Percentiles rank a stretch among this genome's conserved stretches.
Evolutionary conservation across 2,888 invertebrate species (phyloP).

Genomic region (Thumatha senex): DNA sequence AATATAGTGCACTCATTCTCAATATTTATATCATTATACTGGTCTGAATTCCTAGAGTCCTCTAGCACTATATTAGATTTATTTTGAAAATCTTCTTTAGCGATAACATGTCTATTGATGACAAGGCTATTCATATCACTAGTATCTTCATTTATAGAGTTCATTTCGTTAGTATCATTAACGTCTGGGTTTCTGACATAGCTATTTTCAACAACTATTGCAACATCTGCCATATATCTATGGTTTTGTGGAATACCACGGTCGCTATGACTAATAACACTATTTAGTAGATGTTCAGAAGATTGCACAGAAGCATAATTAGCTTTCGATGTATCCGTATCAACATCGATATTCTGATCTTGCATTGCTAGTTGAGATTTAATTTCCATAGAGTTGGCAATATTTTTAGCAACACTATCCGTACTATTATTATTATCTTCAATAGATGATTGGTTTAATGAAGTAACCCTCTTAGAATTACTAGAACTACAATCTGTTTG

Average conservation of each 20-base stretch:
- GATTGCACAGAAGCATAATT: constrained; percentile 43
- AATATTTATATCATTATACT: too few relatives aligned
- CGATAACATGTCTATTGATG: not conserved
- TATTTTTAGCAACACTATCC: not conserved
- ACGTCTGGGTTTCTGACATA: not conserved
- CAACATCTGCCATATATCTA: constrained; percentile 16
- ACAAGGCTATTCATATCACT: not conserved
- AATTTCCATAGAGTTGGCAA: not conserved
- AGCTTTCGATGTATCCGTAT: constrained; percentile 18
- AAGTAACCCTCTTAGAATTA: constrained; percentile 21
- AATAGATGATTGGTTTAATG: constrained; percentile 10
- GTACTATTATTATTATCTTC: constrained; percentile 11
- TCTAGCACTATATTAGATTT: too few relatives aligned
- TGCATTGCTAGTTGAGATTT: not conserved
- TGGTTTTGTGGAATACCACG: constrained; percentile 5
- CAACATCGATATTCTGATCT: not conserved
- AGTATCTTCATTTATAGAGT: constrained; percentile 4
- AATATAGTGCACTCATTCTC: not conserved
- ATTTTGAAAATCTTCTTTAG: too few relatives aligned
- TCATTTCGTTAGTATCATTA: not conserved
- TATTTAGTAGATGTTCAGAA: constrained; percentile 51
- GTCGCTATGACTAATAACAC: constrained; percentile 36
- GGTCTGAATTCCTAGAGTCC: too few relatives aligned
- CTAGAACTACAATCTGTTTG: constrained; percentile 37
- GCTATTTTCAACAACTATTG: constrained; percentile 18